Percentiles rank a stretch among this genome's conserved stretches.
Conservation (phyloP, 2,888 invertebrate genomes). For the Cybosia mesomella region DNA sequence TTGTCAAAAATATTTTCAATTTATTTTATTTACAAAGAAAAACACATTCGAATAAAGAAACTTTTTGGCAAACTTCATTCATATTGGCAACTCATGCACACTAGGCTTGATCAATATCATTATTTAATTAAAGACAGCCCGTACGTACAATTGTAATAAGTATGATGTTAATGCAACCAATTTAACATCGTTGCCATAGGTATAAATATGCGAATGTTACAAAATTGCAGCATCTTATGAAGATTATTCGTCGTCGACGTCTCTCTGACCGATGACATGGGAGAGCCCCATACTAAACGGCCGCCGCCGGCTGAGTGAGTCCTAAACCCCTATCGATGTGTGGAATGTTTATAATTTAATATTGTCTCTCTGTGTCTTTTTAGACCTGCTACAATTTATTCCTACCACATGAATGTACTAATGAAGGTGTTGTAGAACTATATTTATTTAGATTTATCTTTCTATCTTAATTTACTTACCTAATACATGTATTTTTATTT, state of each 20-base stretch:
- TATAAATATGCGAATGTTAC: conserved; percentile 86
- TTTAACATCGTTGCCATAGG: conserved; percentile 83
- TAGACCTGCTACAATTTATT: conserved; percentile 55
- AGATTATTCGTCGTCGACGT: conserved; percentile 91
- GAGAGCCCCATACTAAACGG: conserved; percentile 82
- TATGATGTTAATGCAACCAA: conserved; percentile 73
- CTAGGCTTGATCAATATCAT: conserved; percentile 1
- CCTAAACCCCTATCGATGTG: conserved; percentile 80
- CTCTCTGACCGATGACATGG: conserved; percentile 88
- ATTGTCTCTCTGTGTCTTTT: conserved; percentile 64
- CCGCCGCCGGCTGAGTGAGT: conserved; percentile 83
- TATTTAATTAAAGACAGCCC: conserved; percentile 6
- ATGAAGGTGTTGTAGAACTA: conserved; percentile 69
- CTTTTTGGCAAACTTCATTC: conserved; percentile 7
- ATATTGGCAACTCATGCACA: conserved; percentile 7
- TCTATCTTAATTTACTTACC: conserved; percentile 35
- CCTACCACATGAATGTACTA: conserved; percentile 66
- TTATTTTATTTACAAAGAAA: background rate
- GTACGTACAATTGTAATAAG: conserved; percentile 17
- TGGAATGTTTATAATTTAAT: conserved; percentile 78
- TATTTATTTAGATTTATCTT: conserved; percentile 44
- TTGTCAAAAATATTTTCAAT: background rate
- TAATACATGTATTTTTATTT: conserved; percentile 14
- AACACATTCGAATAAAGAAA: conserved; percentile 17
- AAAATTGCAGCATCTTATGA: conserved; percentile 90